Evolutionary conservation across 2,797 vertebrate genomes (phyloP), one percentile per base, ranked within the genome.

Genomic region (Phyllotis vaccarum): DNA sequence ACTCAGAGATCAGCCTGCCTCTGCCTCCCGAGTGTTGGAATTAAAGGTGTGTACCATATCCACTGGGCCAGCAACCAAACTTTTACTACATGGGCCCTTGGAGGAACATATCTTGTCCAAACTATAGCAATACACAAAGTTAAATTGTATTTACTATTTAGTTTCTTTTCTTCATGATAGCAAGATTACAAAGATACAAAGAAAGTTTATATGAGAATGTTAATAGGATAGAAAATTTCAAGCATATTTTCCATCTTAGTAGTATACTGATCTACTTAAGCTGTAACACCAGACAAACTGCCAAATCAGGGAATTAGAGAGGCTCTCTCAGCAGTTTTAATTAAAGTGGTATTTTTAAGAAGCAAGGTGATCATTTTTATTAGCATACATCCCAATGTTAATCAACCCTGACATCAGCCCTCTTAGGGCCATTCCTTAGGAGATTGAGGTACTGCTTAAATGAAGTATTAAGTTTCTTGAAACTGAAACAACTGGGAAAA

Each of bases 191-290:
- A 49, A 81, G 52, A 86, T 46, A 37, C 60, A 75, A 49, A 81
- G 52, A 86, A 56, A 82, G 27, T 80, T 89, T 19, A 27, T 43
- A 16, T 64, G 40, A 95, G 66, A 21, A 4, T 43, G 29, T 46
- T 79, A 75, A 75, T 82, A 93, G 60, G 90, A 86, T 21, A 90
- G 22, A 76, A n/a, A 88, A 78, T 74, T 43, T 52, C 34, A 74
- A 82, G 37, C 58, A n/a, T 9, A 49, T 66, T 80, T 89, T 92
- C 76, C 70, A 87, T 43, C 86, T 58, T 64, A 40, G 82, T 74
- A 46, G 27, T 58, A 56, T 29, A 54, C n/a, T 86, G 68, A 74
- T 82, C 12, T 89, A 14, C 56, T 56, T 75, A 29, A 49, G 58
- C 52, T 66, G 0, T 52, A 81, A 64, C 7, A 70, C 40, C 54